These are phyloP conservation scores for Fragum whitleyi DNA, from an alignment of 2,888 invertebrate species.

Conservation along the genomic window DNA sequence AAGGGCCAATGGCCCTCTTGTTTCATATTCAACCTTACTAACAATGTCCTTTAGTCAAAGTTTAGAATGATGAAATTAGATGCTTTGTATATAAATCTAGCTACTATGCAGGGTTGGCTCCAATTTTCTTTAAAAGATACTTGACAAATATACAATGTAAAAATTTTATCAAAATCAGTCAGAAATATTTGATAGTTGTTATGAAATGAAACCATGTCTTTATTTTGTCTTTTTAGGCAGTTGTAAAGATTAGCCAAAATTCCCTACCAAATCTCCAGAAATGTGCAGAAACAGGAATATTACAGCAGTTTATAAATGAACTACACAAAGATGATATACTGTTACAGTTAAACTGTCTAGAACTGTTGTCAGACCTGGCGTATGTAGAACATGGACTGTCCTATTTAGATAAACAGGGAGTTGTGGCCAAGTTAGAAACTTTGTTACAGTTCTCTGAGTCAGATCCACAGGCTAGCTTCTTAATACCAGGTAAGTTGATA, in stretches of 20 bases:
- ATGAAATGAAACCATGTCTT: no score
- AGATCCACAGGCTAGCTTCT: constrained; percentile 88
- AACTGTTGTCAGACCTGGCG: constrained; percentile 91
- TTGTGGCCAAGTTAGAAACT: constrained; percentile 88
- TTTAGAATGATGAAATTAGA: no score
- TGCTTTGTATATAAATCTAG: no score
- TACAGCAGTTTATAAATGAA: constrained; percentile 89
- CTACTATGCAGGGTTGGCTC: no score
- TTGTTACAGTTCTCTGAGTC: constrained; percentile 87
- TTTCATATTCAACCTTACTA: no score
- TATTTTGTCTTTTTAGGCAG: constrained; percentile 43
- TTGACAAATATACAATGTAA: no score
- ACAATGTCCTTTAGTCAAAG: no score
- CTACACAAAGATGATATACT: constrained; percentile 91
- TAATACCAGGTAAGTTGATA: constrained; percentile 89
- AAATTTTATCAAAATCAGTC: no score
- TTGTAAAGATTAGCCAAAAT: constrained; percentile 77
- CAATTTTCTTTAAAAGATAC: no score
- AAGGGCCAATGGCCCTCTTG: no score
- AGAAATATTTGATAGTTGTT: no score
- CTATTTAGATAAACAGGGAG: constrained; percentile 90
- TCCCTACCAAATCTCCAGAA: constrained; percentile 88
- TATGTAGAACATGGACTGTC: constrained; percentile 90
- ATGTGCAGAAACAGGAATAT: constrained; percentile 88
- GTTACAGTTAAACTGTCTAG: constrained; percentile 92